A percentile compares a stretch with the other conserved stretches of the same genome.
Conservation (phyloP, 2,113 vertebrate species). For the Chiloscyllium plagiosum region DNA sequence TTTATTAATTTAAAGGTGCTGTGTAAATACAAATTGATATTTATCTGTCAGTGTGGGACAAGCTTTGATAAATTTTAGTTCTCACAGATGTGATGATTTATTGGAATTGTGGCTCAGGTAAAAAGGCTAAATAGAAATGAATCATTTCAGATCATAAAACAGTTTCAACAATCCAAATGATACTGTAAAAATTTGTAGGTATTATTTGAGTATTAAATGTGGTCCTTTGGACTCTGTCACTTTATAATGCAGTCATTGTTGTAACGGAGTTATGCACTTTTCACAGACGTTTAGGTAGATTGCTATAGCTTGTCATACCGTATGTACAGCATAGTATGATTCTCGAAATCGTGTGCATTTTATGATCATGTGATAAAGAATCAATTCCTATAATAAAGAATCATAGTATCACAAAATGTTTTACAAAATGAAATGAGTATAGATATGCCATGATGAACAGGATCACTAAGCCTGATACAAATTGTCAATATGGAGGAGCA, state of each 20-base stretch:
- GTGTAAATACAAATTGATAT: background rate
- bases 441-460: background rate
- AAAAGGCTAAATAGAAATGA: background rate
- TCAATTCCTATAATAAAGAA: background rate
- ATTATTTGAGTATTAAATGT: background rate
- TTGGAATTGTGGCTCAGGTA: background rate
- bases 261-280: background rate
- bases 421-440: background rate
- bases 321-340: background rate
- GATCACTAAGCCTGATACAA: background rate
- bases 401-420: background rate
- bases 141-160: background rate
- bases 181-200: background rate
- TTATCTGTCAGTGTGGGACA: background rate
- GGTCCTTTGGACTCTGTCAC: background rate
- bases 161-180: background rate
- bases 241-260: constrained; percentile 4
- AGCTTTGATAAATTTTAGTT: background rate
- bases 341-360: background rate
- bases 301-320: background rate
- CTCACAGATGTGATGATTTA: background rate
- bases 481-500: background rate
- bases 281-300: background rate
- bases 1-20: background rate
- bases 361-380: background rate